Evolutionary conservation across 2,888 invertebrate genomes (phyloP).

Genomic region (Incurvaria masculella): DNA sequence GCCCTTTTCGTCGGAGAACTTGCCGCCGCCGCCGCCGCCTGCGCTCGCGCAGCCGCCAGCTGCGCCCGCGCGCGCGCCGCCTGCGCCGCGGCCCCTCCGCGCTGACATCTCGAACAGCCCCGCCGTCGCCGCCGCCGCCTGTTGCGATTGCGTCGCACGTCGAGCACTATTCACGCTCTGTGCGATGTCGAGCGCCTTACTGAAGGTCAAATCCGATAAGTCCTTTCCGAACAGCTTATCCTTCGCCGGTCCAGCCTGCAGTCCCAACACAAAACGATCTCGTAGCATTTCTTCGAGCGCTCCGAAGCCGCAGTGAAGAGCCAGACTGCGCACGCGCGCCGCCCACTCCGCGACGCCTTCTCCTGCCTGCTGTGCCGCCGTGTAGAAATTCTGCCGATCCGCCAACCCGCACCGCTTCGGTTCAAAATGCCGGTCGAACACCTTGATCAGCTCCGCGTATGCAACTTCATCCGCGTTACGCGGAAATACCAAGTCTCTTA

Average conservation of each 20-base stretch:
- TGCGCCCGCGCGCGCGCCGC: background rate
- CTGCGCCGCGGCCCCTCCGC: background rate
- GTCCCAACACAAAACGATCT: constrained; percentile 15
- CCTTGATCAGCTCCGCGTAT: too few species aligned
- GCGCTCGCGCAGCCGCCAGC: background rate
- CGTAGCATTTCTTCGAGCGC: constrained; percentile 10
- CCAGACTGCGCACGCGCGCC: constrained; percentile 12
- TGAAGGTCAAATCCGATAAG: constrained; percentile 9
- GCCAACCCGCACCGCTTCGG: constrained; percentile 11
- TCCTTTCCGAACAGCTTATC: constrained; percentile 13
- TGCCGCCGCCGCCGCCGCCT: background rate
- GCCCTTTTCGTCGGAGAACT: background rate
- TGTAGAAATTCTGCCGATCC: constrained; percentile 14
- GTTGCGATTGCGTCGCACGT: background rate
- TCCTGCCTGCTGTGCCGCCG: constrained; percentile 14
- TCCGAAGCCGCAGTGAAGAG: constrained; percentile 9
- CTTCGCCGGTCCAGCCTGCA: constrained; percentile 13
- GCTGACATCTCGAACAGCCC: background rate
- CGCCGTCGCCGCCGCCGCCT: background rate
- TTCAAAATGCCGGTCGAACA: constrained; percentile 7
- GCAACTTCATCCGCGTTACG: too few species aligned
- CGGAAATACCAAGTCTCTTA: too few species aligned
- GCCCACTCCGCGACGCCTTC: constrained; percentile 15
- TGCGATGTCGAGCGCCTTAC: constrained; percentile 14
- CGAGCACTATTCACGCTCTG: constrained; percentile 12